Evolutionary conservation across 2,113 vertebrate species (phyloP).

Genomic region (Callospermophilus lateralis): DNA sequence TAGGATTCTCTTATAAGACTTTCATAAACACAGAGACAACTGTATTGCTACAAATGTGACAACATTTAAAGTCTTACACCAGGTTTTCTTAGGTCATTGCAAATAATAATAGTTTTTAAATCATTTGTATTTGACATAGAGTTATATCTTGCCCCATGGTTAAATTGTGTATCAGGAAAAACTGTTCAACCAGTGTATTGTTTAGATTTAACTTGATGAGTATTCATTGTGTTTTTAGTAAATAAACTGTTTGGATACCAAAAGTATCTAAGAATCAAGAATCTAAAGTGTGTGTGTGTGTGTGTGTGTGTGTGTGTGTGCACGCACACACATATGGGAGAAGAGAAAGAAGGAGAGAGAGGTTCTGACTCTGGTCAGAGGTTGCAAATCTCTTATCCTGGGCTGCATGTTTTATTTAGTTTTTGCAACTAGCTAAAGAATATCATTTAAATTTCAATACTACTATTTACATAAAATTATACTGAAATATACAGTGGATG

Average conservation of each 20-base stretch:
- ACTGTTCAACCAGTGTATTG: not conserved
- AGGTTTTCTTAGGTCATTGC: not conserved
- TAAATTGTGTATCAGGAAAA: not conserved
- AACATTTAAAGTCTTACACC: not conserved
- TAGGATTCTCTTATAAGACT: not conserved
- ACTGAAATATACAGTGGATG: too few species aligned
- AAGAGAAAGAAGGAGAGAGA: too few species aligned
- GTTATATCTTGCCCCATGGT: not conserved
- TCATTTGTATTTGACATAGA: slow-evolving; percentile 27
- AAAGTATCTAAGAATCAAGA: not conserved
- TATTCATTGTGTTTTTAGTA: not conserved
- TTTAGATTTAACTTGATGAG: not conserved
- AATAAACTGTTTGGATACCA: slow-evolving; percentile 2
- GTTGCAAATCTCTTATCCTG: too few species aligned
- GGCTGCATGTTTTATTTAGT: too few species aligned
- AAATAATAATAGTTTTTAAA: not conserved
- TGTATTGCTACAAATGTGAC: not conserved
- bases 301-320: too few species aligned
- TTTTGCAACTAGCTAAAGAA: too few species aligned
- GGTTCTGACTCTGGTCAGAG: too few species aligned
- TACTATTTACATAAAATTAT: too few species aligned
- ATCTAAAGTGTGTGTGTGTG: not conserved
- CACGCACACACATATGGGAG: not conserved
- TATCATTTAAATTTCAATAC: too few species aligned
- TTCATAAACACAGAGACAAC: not conserved